A percentile compares a stretch with the other conserved stretches of the same genome.
Evolutionary conservation across 2,888 invertebrate species (phyloP).

Genomic region (Yponomeuta malinellus): DNA sequence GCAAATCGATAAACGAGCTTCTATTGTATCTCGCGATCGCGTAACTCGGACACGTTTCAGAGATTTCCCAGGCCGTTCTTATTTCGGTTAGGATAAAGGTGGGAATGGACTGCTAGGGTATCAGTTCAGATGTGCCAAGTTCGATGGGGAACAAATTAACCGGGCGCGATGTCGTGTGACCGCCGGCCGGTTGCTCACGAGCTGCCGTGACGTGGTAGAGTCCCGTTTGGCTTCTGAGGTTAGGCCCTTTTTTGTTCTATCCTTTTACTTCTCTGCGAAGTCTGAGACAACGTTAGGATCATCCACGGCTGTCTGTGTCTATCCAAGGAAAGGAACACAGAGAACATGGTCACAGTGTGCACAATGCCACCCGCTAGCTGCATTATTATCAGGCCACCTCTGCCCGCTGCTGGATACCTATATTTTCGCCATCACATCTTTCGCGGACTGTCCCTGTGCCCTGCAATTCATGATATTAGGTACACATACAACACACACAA

Average conservation of each 20-base stretch:
- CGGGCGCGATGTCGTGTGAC: constrained; percentile 26
- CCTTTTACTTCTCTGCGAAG: not conserved
- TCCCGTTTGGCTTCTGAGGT: not conserved
- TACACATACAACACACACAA: no score
- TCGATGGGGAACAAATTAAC: constrained; percentile 24
- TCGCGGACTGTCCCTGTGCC: no score
- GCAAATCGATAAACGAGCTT: not conserved
- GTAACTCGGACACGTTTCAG: not conserved
- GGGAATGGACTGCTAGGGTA: not conserved
- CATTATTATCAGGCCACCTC: no score
- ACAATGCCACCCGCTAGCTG: no score
- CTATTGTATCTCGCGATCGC: not conserved
- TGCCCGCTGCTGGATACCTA: no score
- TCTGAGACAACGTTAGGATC: not conserved
- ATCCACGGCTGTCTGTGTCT: not conserved
- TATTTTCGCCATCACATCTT: no score
- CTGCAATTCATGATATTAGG: no score
- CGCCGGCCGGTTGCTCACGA: constrained; percentile 23
- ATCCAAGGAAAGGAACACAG: no score
- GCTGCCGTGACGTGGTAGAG: constrained; percentile 14
- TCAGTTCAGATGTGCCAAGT: not conserved
- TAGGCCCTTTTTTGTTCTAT: no score
- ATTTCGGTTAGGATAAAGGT: not conserved
- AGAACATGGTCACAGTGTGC: no score
- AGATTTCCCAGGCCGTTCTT: not conserved